Base-by-base conservation (phyloP, 2,797 vertebrate species). In the Bufotes viridis region DNA sequence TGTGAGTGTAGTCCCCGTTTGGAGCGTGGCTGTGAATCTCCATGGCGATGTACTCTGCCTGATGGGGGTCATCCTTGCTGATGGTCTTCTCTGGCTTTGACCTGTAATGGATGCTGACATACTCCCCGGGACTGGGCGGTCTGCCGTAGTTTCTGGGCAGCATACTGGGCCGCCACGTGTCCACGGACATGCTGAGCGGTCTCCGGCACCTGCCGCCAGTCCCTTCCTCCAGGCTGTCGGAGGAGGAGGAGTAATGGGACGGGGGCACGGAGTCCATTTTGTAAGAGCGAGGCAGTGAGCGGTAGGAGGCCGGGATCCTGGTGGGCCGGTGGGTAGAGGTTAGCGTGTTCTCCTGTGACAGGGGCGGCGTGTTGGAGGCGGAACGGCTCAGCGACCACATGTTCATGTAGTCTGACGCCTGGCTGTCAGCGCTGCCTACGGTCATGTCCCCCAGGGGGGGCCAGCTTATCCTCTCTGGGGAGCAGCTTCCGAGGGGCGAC, bases 351-450 rank as follows among this genome's bases (percentile, higher is more conserved):
- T 89, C 87, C 14, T 13, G 58, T 7, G 70, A 60, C 3, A 60
- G 87, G 5, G 87, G 78, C 10, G 94, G 93, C 49, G 92, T 95
- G 42, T 93, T 94, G 10, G 92, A 95, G 70, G 94, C 94, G 22
- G 94, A 95, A 4, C 91, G 94, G 24, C 94, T 96, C 85, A 95
- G 94, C 7, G 96, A 96, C 24, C 96, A 97, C 96, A 97, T 97
- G 91, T 96, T 96, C 95, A 97, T 94, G 49, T 97, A 97, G 90
- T 97, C 96, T 9, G 93, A 83, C 12, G 6, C 92, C 67, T 93
- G 91, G 87, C 93, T 94, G 81, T 96, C 94, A 70, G 93, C 96
- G 42, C 94, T 93, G 11, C 93, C 94, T 13, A 81, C 60, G 0
- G 82, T 86, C 67, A 87, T 57, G 0, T 84, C 88, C 6, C 57